A percentile compares a stretch with the other conserved stretches of the same genome.
phyloP scores from a whole-genome alignment of 2,888 invertebrate species.

The Colletes collaris region DNA sequence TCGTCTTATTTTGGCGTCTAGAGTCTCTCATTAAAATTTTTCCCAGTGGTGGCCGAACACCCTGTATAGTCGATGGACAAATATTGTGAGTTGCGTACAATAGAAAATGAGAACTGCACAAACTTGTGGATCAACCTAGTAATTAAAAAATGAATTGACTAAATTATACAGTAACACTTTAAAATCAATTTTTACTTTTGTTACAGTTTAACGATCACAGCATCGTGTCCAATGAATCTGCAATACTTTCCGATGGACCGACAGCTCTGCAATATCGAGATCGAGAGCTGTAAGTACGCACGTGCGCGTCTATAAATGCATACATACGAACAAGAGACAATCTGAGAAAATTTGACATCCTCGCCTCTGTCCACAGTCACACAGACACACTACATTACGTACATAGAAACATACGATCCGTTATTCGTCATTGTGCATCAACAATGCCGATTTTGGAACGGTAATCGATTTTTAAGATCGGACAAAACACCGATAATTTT shows the following conservation, averaged over 20 bases:
- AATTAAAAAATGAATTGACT: too few species aligned
- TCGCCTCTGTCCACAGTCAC: conserved; percentile 58
- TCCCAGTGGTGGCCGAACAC: too few species aligned
- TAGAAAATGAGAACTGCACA: too few species aligned
- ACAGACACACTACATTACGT: conserved; percentile 47
- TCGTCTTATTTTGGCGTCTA: too few species aligned
- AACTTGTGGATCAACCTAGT: too few species aligned
- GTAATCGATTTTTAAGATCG: conserved; percentile 22
- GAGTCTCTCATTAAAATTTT: too few species aligned
- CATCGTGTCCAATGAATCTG: conserved; percentile 97
- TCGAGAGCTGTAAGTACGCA: conserved; percentile 97
- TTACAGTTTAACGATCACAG: conserved; percentile 96
- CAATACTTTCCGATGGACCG: conserved; percentile 98
- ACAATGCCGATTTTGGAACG: conserved; percentile 42
- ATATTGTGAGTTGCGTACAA: too few species aligned
- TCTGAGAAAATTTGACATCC: conserved; percentile 59
- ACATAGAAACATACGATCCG: conserved; percentile 44
- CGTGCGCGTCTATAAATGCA: conserved; percentile 67
- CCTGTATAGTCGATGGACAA: too few species aligned
- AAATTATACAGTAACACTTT: not conserved
- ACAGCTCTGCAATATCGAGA: conserved; percentile 96
- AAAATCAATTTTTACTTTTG: conserved; percentile 42
- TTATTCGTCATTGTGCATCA: conserved; percentile 34
- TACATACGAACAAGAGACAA: conserved; percentile 50
- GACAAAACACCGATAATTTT: not conserved